Evolutionary conservation across 2,113 vertebrate species (phyloP).

Genomic region (Canis aureus): DNA sequence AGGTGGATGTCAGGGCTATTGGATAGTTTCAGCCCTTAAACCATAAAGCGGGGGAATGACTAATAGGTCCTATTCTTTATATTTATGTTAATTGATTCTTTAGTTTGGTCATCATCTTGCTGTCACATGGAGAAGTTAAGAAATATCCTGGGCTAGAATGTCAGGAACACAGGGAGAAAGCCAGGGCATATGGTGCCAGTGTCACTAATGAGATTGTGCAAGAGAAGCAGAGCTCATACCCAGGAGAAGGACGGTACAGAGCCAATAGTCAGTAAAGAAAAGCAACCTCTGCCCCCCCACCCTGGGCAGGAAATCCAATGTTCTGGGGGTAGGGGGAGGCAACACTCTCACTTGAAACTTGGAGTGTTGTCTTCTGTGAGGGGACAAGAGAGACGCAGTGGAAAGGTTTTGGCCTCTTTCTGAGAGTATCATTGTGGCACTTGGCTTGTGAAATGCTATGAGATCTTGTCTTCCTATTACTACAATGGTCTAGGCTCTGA

Average conservation of each 20-base stretch:
- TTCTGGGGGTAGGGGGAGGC: background rate
- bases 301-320: background rate
- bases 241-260: background rate
- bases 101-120: slow-evolving; percentile 66
- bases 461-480: background rate
- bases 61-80: slow-evolving; percentile 81
- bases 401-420: background rate
- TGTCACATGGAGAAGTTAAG: slow-evolving; percentile 39
- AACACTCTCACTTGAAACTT: fast-evolving
- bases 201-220: slow-evolving; percentile 54
- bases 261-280: background rate
- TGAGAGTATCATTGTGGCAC: background rate
- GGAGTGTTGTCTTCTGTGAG: background rate
- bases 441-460: background rate
- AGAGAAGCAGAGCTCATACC: background rate
- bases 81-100: slow-evolving; percentile 82
- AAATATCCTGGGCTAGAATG: background rate
- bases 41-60: slow-evolving; percentile 79
- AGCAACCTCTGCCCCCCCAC: fast-evolving
- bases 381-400: background rate
- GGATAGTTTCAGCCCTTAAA: slow-evolving; percentile 71
- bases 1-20: slow-evolving; percentile 74
- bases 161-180: slow-evolving; percentile 6
- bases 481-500: background rate
- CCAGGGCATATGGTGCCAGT: background rate